phyloP scores from a whole-genome alignment of 2,113 vertebrate genomes.

The Gracilinanus agilis region DNA sequence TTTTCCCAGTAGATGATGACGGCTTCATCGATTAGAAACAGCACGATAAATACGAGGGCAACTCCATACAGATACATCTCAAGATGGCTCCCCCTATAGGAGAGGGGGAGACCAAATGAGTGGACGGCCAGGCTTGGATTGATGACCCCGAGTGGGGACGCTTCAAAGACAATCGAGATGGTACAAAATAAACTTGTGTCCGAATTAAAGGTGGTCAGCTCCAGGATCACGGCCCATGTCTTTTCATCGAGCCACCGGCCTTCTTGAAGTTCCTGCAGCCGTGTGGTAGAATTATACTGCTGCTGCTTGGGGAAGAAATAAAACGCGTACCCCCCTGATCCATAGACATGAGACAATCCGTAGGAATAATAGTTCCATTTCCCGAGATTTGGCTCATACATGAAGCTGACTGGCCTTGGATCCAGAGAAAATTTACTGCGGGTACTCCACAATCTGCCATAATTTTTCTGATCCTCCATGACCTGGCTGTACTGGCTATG shows the following conservation, averaged over 20 bases:
- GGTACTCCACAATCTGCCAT: slow-evolving; percentile 70
- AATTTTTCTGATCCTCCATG: slow-evolving; percentile 66
- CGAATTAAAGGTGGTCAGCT: slow-evolving; percentile 78
- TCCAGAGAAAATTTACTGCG: not conserved
- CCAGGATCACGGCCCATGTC: slow-evolving; percentile 82
- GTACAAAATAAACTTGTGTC: slow-evolving; percentile 79
- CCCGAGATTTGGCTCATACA: slow-evolving; percentile 57
- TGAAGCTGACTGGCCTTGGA: slow-evolving; percentile 63
- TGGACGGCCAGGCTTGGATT: slow-evolving; percentile 71
- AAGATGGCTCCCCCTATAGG: slow-evolving; percentile 33
- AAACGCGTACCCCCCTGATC: slow-evolving; percentile 78
- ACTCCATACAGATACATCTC: slow-evolving; percentile 60
- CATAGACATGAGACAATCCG: slow-evolving; percentile 73
- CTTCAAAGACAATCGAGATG: slow-evolving; percentile 80
- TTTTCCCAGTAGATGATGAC: slow-evolving; percentile 49
- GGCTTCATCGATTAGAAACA: slow-evolving; percentile 59
- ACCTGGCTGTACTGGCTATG: slow-evolving; percentile 68
- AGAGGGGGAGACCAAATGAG: slow-evolving; percentile 75
- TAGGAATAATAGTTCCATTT: slow-evolving; percentile 72
- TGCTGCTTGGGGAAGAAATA: slow-evolving; percentile 79
- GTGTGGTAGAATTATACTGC: slow-evolving; percentile 68
- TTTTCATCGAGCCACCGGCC: slow-evolving; percentile 82
- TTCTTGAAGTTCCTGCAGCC: slow-evolving; percentile 70
- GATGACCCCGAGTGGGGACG: slow-evolving; percentile 72
- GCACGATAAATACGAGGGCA: slow-evolving; percentile 66